These are phyloP conservation scores for Campodea augens DNA, from an alignment of 1,140 invertebrate species.

Conservation along the genomic window DNA sequence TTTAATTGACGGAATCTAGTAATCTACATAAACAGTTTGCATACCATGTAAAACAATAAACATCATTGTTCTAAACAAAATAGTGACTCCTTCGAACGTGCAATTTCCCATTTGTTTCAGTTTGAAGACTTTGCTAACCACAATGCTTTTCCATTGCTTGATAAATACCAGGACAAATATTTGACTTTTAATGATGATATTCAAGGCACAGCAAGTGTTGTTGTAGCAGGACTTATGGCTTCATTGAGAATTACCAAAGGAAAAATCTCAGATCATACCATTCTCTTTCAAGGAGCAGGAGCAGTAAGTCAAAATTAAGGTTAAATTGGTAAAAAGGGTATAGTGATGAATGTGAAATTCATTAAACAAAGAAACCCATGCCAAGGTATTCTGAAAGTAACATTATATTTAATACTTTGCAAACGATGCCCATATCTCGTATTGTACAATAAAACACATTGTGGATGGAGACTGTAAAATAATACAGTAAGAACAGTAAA, in stretches of 20 bases:
- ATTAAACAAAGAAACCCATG: not conserved
- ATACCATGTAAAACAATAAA: too few relatives aligned
- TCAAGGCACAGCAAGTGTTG: constrained; percentile 78
- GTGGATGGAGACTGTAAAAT: too few relatives aligned
- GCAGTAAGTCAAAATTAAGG: constrained; percentile 48
- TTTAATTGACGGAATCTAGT: too few relatives aligned
- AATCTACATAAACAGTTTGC: too few relatives aligned
- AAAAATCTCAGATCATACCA: constrained; percentile 53
- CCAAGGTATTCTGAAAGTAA: not conserved
- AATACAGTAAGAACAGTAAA: too few relatives aligned
- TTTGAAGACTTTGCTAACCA: constrained; percentile 90
- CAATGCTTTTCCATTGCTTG: constrained; percentile 72
- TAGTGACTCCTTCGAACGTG: too few relatives aligned
- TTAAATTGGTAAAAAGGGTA: too few relatives aligned
- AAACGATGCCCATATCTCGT: too few relatives aligned
- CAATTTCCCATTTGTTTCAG: constrained; percentile 43
- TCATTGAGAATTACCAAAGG: constrained; percentile 55
- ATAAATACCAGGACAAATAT: constrained; percentile 62
- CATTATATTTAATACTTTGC: not conserved
- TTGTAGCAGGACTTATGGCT: constrained; percentile 74
- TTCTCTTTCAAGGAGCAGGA: constrained; percentile 83
- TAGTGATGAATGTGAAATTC: too few relatives aligned
- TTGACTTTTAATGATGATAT: constrained; percentile 96
- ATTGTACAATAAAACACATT: too few relatives aligned
- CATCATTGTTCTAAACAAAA: too few relatives aligned